These are phyloP conservation scores for Erythrocebus patas DNA, from an alignment of 2,113 vertebrate species.

Conservation along the genomic window DNA sequence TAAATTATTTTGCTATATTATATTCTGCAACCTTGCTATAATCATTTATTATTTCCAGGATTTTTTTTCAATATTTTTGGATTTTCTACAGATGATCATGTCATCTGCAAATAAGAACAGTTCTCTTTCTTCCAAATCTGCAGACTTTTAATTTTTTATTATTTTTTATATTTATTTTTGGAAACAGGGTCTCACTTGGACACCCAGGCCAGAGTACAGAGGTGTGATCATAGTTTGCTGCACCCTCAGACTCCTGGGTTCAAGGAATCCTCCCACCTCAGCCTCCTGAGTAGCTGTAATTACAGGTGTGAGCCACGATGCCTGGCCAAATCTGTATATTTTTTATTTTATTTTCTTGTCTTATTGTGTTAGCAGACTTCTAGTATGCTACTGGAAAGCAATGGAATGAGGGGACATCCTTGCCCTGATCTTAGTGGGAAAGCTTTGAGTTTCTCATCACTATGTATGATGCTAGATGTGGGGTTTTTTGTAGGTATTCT, in stretches of 20 bases:
- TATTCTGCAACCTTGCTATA: background rate
- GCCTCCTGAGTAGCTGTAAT: background rate
- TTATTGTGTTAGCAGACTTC: background rate
- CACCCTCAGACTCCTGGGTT: background rate
- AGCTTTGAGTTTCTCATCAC: background rate
- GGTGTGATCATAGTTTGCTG: background rate
- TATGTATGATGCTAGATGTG: background rate
- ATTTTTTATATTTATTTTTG: background rate
- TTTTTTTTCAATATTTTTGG: background rate
- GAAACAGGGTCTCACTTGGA: background rate
- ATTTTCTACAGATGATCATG: background rate
- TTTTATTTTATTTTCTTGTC: background rate
- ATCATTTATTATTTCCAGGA: background rate
- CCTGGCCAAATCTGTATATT: background rate
- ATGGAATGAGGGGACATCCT: background rate
- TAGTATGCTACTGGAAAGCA: background rate
- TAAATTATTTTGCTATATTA: background rate
- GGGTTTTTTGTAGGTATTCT: background rate
- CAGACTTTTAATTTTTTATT: background rate
- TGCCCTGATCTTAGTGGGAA: background rate
- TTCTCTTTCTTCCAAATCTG: background rate
- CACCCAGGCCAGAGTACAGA: background rate
- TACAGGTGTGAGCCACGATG: background rate
- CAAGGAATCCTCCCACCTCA: background rate
- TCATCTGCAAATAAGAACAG: background rate